phyloP scores from a whole-genome alignment of 2,888 invertebrate genomes.

The Megaustenia siamemsis region DNA sequence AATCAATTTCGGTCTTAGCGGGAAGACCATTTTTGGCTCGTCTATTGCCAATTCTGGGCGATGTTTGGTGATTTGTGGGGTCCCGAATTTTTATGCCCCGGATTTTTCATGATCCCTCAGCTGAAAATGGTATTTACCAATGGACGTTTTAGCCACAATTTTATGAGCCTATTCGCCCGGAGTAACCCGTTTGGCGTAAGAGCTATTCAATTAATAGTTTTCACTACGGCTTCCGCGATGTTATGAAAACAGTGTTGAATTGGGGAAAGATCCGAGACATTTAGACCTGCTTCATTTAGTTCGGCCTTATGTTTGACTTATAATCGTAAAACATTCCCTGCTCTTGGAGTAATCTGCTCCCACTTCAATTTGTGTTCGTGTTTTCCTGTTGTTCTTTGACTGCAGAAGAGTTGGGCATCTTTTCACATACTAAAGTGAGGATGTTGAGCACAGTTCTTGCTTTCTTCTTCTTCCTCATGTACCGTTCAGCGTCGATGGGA shows the following conservation, averaged over 20 bases:
- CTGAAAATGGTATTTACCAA: conserved; percentile 34
- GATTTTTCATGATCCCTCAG: conserved; percentile 17
- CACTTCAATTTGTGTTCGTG: too few species aligned
- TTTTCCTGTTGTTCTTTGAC: too few species aligned
- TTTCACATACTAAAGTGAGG: too few species aligned
- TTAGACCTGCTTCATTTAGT: not conserved
- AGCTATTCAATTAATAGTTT: conserved; percentile 21
- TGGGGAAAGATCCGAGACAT: not conserved
- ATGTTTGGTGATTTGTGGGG: conserved; percentile 22
- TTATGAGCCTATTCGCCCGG: not conserved
- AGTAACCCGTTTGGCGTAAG: not conserved
- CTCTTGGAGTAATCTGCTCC: too few species aligned
- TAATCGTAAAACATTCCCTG: not conserved
- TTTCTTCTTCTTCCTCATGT: too few species aligned
- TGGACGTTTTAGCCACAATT: conserved; percentile 8
- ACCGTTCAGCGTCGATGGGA: too few species aligned
- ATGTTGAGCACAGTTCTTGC: too few species aligned
- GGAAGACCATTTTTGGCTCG: conserved; percentile 32
- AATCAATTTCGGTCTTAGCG: conserved; percentile 25
- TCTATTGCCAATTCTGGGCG: conserved; percentile 39
- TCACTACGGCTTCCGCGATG: not conserved
- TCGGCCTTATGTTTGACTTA: not conserved
- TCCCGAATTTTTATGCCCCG: conserved; percentile 23
- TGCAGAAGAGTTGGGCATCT: too few species aligned
- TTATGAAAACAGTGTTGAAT: not conserved